phyloP scores from a whole-genome alignment of 2,797 vertebrate species.

The Fringilla coelebs region DNA sequence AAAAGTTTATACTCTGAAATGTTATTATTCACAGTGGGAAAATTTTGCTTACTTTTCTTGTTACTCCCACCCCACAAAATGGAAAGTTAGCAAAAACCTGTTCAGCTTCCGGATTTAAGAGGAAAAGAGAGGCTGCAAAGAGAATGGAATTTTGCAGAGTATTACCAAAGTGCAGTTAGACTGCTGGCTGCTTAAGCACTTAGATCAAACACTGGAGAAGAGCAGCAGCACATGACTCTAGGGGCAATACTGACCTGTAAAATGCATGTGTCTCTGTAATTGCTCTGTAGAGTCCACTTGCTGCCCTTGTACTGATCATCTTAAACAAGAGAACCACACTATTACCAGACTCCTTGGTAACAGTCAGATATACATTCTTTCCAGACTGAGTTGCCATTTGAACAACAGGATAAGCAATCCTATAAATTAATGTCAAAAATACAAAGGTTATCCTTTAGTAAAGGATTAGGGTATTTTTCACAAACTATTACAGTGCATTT shows the following conservation, averaged over 20 bases:
- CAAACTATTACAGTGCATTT: background rate
- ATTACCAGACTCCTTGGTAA: slow-evolving; percentile 93
- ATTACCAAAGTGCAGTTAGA: background rate
- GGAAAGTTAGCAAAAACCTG: background rate
- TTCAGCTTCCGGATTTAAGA: background rate
- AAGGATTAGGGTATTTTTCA: background rate
- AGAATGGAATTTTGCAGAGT: background rate
- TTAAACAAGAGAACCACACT: slow-evolving; percentile 95
- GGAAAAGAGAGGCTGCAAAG: background rate
- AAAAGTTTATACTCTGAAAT: background rate
- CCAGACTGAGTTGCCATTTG: slow-evolving; percentile 98
- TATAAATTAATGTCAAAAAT: slow-evolving; percentile 39
- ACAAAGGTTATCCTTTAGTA: background rate
- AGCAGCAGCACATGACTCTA: background rate
- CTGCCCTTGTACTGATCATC: slow-evolving; percentile 94
- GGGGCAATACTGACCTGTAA: slow-evolving; percentile 84
- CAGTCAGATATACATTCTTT: slow-evolving; percentile 94
- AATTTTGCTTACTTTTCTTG: background rate
- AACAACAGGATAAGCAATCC: slow-evolving; percentile 94
- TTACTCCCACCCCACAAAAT: background rate
- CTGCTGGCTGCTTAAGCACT: background rate
- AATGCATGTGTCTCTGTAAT: slow-evolving; percentile 98
- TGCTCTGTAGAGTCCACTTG: slow-evolving; percentile 94
- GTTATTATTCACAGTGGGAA: background rate
- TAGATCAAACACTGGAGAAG: background rate